Base-by-base conservation (phyloP, 2,797 vertebrate species). In the Acipenser oxyrinchus region DNA sequence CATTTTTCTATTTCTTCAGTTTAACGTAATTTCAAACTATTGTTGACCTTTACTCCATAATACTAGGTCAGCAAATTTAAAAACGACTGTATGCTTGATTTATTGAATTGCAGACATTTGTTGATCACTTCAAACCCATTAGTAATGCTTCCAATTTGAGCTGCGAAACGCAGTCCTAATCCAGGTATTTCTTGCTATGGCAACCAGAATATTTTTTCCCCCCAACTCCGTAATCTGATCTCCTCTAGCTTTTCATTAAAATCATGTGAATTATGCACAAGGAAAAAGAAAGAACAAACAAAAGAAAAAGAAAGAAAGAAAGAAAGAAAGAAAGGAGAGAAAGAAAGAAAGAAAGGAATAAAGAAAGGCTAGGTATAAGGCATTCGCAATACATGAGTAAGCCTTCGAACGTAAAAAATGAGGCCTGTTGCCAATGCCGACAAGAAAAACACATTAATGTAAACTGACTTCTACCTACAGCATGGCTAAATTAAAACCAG, bases 91-190 rank as follows among this genome's bases (percentile, higher is more conserved):
- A 81, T 83, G 80, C 75, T 73, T 52, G 67, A 9, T 1, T 68
- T 73, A 73, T 68, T 62, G 76, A 80, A 71, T 69, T 75, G 72
- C 78, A 83, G 77, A 81, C 75, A 65, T 73, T 79, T 76, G 76
- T 72, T 73, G 79, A 79, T 76, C 77, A 75, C 73, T 75, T 76
- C 74, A 75, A 72, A 72, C 74, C 69, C 71, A 61, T 71, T 66
- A 78, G 2, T 52, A 51, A 61, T 51, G 57, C 66, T 37, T 60
- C n/a, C 49, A 49, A 52, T 15, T n/a, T 12, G 58, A n/a, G 64
- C 4, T 51, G 64, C 11, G 37, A 84, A 85, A 84, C 79, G 79
- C 83, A 82, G 84, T 75, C 75, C 78, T 88, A 87, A 87, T 85
- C 86, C 83, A 83, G 81, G 80, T 84, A 79, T 80, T 81, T 79